Evolutionary conservation across 2,113 vertebrate species (phyloP).

Genomic region (Pomatostomus ruficeps): DNA sequence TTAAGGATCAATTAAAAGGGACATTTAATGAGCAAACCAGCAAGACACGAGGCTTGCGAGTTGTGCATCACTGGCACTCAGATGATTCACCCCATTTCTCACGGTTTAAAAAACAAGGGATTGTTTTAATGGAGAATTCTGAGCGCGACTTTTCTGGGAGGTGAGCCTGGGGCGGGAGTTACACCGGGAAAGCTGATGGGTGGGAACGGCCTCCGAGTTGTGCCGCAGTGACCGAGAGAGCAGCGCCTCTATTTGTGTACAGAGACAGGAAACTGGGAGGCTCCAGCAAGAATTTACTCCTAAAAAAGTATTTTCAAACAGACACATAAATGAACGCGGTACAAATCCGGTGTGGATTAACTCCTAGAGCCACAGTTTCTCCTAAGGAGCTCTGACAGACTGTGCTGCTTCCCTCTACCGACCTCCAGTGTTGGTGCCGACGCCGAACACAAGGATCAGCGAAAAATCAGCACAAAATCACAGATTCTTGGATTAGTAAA

Average conservation of each 20-base stretch:
- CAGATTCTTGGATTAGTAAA: neutral
- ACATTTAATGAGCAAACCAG: neutral
- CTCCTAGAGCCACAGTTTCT: neutral
- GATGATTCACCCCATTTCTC: neutral
- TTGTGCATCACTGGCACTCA: too few relatives aligned
- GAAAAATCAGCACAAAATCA: neutral
- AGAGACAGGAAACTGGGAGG: neutral
- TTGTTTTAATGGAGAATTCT: neutral
- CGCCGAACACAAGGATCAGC: neutral
- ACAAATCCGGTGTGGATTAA: rapidly evolving
- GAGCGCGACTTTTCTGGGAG: rapidly evolving
- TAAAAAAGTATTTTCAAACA: neutral
- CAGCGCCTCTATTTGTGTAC: neutral
- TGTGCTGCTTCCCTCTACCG: neutral
- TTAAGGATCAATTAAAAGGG: neutral
- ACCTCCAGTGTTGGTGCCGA: neutral
- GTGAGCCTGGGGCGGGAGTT: neutral
- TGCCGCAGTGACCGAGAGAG: neutral
- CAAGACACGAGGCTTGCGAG: rapidly evolving
- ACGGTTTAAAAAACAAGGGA: neutral
- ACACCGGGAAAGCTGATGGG: neutral
- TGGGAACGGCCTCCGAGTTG: neutral
- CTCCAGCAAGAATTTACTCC: neutral
- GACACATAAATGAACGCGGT: rapidly evolving
- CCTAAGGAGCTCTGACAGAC: neutral